Evolutionary conservation across 2,797 vertebrate species (phyloP).

Genomic region (Pantherophis alleghaniensis): DNA sequence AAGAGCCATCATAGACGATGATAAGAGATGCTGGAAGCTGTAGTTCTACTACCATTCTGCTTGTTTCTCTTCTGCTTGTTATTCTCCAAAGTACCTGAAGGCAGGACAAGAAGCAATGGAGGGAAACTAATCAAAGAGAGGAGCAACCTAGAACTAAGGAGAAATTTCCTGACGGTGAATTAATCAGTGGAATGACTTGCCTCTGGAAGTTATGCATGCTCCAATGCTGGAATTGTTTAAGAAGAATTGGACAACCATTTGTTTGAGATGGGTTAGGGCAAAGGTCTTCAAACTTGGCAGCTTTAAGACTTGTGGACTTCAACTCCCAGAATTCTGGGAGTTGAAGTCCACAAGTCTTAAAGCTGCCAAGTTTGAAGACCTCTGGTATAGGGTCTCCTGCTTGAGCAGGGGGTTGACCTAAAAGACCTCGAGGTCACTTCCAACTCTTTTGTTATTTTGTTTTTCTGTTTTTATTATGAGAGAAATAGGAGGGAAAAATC

Average conservation of each 20-base stretch:
- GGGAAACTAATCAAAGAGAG: background rate
- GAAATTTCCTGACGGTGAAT: background rate
- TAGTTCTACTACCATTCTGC: background rate
- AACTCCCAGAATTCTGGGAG: no score
- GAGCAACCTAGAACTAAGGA: background rate
- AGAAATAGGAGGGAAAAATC: background rate
- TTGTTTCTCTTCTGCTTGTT: no score
- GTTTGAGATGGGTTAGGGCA: background rate
- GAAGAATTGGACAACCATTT: background rate
- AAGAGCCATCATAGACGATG: background rate
- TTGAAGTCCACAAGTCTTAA: no score
- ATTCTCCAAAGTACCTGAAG: no score
- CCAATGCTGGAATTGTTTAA: background rate
- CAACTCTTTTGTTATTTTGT: background rate
- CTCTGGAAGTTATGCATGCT: background rate
- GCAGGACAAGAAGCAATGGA: no score
- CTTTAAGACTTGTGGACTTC: no score
- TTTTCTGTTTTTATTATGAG: background rate
- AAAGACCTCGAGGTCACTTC: background rate
- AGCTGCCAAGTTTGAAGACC: no score
- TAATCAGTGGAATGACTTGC: background rate
- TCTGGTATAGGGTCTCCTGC: background rate
- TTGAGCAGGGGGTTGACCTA: background rate
- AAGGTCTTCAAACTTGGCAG: no score
- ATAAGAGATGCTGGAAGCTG: background rate